phyloP scores from a whole-genome alignment of 1,140 invertebrate genomes.

The Drosophila baimaii region DNA sequence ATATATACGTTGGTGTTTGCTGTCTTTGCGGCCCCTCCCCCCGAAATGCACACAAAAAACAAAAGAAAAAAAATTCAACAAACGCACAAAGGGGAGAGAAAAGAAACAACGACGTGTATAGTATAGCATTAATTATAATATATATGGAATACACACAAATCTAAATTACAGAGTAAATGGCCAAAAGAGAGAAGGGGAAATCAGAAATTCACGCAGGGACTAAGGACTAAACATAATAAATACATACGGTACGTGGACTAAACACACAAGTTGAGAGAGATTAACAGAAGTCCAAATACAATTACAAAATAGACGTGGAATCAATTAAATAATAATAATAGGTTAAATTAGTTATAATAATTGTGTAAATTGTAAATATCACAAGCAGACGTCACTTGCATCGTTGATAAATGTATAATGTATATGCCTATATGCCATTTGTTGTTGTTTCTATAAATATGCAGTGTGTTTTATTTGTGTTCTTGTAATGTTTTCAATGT shows the following conservation, averaged over 20 bases:
- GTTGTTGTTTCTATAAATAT: slow-evolving; percentile 35
- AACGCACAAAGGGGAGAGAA: slow-evolving; percentile 14
- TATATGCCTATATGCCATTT: slow-evolving; percentile 47
- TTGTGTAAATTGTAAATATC: slow-evolving; percentile 83
- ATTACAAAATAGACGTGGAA: slow-evolving; percentile 37
- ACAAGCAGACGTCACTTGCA: slow-evolving; percentile 82
- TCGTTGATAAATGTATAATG: slow-evolving; percentile 72
- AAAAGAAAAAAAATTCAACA: slow-evolving; percentile 14
- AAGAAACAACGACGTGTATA: slow-evolving; percentile 27
- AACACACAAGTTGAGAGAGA: slow-evolving; percentile 32
- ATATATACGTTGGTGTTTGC: slow-evolving; percentile 17
- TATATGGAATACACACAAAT: slow-evolving; percentile 70
- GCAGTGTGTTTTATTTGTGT: slow-evolving; percentile 16
- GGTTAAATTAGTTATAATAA: slow-evolving; percentile 72
- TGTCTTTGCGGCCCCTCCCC: not conserved
- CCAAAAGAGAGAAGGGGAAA: slow-evolving; percentile 41
- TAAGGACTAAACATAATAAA: slow-evolving; percentile 54
- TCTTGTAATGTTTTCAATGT: slow-evolving; percentile 9
- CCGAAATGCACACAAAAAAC: slow-evolving; percentile 20
- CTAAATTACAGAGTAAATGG: slow-evolving; percentile 65
- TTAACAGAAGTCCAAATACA: slow-evolving; percentile 54
- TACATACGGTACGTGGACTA: slow-evolving; percentile 37
- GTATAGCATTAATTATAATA: slow-evolving; percentile 36
- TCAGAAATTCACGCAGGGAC: slow-evolving; percentile 19
- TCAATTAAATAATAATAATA: slow-evolving; percentile 42